Base-by-base conservation (phyloP, 2,113 vertebrate genomes). In the Myanophis thanlyinensis region DNA sequence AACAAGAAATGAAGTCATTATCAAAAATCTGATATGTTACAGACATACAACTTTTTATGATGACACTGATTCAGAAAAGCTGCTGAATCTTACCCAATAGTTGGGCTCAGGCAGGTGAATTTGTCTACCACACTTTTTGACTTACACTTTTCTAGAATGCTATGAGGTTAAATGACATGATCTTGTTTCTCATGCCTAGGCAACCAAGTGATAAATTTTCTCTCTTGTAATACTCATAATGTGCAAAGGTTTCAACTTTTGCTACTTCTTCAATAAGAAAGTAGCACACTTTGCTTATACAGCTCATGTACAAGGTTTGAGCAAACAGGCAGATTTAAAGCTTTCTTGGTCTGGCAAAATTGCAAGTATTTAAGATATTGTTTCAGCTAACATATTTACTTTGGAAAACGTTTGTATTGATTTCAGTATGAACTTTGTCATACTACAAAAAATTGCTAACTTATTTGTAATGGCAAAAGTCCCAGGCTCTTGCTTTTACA, bases 121-220 rank as follows among this genome's bases (percentile, higher is more conserved):
- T 90, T 91, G 90, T n/a, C 80, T 91, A 91, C 90, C 80, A 85
- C 90, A 54, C 40, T 56, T 91, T 91, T 85, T 85, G 80, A 56
- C 51, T 53, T 84, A 13, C 35, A 40, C 35, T 84, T 80, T 80
- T 90, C 59, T 51, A 40, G 27, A 35, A 51, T 51, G 18, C 46
- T 73, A 25, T 40, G 62, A 35, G 22, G 0, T 80, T 22, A 44
- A 11, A 4, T 23, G 20, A 49, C 25, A 40, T 44, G 67, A 44
- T 35, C 5, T 52, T 84, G n/a, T 8, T 44, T 51, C n/a, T 85
- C 5, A 44, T 27, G 59, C 20, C 35, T 40, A 52, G 5, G 35
- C 44, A 25, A 80, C 4, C 5, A n/a, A 90, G 8, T 13, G 80
- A 51, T 85, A 23, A 20, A 25, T 30, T 85, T 85, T 30, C 15